Base-by-base conservation (phyloP, 2,888 invertebrate genomes). In the Lymantria dispar region DNA sequence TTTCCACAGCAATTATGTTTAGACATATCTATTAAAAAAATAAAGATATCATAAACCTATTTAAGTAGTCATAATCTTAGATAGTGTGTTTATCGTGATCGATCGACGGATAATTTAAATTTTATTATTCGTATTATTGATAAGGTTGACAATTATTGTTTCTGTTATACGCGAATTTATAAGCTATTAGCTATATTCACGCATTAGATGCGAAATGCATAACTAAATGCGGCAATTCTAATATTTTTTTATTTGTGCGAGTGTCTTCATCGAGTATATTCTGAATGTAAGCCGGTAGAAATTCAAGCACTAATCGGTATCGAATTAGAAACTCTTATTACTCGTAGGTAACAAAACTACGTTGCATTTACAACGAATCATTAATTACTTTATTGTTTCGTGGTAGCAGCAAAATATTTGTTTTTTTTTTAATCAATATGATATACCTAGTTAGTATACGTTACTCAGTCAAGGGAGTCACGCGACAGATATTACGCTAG, bases 1-100 rank as follows among this genome's bases (percentile, higher is more conserved):
- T 15, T 14, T 30, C 10, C 36, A 40, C 11, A 14, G 14, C 10
- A 3, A 7, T 36, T 36, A 38, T n/a, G 12, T 7, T 15, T 33
- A 14, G 3, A 47, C n/a, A 33, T n/a, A 41, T 8, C 10, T 9
- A 33, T 33, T 14, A 47, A 14, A 12, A n/a, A 53, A n/a, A 50
- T 31, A 49, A 48, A 48, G 48, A 44, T 48, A 54, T 51, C 45
- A 48, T 38, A 12, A 3, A 33, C 22, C 22, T 37, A 36, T 44
- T 55, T 45, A 47, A 52, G 45, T 54, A 44, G 50, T 45, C 37
- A 33, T 54, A 47, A 52, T 55, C 47, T 43, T 52, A 46, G 40
- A 51, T 60, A 52, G 44, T 37, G 13, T 40, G 47, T 52, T 50
- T 59, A 62, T 66, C 56, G 22, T 66, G 52, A 62, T 55, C 45